These are phyloP conservation scores for Natrix natrix DNA, from an alignment of 2,797 vertebrate species.

Conservation along the genomic window DNA sequence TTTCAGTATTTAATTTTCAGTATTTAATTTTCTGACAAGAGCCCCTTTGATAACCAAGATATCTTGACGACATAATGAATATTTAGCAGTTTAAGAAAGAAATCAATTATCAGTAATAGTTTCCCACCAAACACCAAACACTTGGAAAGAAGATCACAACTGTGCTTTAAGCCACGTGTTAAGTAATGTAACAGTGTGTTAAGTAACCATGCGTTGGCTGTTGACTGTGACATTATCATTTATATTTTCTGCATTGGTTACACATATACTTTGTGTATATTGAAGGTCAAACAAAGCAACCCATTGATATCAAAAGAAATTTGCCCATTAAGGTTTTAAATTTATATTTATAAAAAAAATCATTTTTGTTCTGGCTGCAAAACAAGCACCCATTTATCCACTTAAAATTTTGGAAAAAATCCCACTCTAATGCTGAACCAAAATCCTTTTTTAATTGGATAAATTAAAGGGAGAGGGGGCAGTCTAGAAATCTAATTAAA, in stretches of 20 bases:
- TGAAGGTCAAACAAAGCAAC: background rate
- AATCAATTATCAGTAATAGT: constrained; percentile 36
- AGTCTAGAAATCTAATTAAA: too few species aligned
- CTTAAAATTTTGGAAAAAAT: background rate
- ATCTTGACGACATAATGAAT: constrained; percentile 24
- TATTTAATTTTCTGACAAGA: constrained; percentile 9
- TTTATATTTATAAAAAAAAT: background rate
- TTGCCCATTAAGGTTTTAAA: background rate
- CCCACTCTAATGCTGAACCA: background rate
- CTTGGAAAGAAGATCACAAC: constrained; percentile 23
- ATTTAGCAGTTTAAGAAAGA: constrained; percentile 24
- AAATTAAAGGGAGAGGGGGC: too few species aligned
- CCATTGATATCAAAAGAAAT: constrained; percentile 1
- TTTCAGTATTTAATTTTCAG: constrained; percentile 21
- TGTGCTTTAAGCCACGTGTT: constrained; percentile 5
- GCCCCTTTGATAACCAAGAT: constrained; percentile 19
- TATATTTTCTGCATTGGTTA: constrained; percentile 18
- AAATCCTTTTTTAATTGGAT: background rate
- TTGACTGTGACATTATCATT: background rate
- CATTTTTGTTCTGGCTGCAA: background rate
- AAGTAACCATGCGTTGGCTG: background rate
- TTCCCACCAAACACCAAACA: constrained; percentile 25
- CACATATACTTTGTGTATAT: background rate
- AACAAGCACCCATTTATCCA: background rate
- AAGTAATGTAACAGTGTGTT: background rate